Evolutionary conservation across 1,140 invertebrate species (phyloP).

Genomic region (Charaxes varanes): DNA sequence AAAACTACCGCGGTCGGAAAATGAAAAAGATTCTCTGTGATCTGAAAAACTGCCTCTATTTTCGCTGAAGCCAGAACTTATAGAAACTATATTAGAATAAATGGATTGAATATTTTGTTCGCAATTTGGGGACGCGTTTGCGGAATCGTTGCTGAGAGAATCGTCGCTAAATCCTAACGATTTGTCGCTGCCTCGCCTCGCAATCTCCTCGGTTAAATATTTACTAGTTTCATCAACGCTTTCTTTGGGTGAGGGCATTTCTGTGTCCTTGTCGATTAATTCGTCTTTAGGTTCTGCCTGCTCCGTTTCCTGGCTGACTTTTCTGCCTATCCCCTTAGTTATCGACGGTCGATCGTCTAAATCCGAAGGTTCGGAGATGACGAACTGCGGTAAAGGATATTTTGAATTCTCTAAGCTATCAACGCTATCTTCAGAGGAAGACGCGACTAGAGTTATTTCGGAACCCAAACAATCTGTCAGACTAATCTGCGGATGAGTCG

Average conservation of each 20-base stretch:
- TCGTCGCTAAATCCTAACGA: conserved; percentile 81
- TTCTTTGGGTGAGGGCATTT: conserved; percentile 56
- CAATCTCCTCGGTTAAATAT: conserved; percentile 42
- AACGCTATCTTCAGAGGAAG: conserved; percentile 80
- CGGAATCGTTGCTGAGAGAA: conserved; percentile 78
- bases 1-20: conserved; percentile 68
- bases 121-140: conserved; percentile 65
- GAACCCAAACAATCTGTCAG: conserved; percentile 92
- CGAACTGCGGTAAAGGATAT: conserved; percentile 76
- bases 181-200: conserved; percentile 75
- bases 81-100: conserved; percentile 68
- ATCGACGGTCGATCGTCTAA: conserved; percentile 86
- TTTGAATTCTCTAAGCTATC: conserved; percentile 75
- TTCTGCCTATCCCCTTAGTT: conserved; percentile 84
- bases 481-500: conserved; percentile 87
- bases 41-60: conserved; percentile 68
- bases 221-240: conserved; percentile 43
- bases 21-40: conserved; percentile 67
- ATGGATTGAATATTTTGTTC: conserved; percentile 70
- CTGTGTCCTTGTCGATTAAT: conserved; percentile 33
- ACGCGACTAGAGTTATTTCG: conserved; percentile 84
- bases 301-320: conserved; percentile 77
- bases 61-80: conserved; percentile 69
- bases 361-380: conserved; percentile 83
- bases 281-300: conserved; percentile 23